A percentile compares a stretch with the other conserved stretches of the same genome.
Evolutionary conservation across 2,888 invertebrate genomes (phyloP).

Genomic region (Pseudococcus jackbeardsleyi): DNA sequence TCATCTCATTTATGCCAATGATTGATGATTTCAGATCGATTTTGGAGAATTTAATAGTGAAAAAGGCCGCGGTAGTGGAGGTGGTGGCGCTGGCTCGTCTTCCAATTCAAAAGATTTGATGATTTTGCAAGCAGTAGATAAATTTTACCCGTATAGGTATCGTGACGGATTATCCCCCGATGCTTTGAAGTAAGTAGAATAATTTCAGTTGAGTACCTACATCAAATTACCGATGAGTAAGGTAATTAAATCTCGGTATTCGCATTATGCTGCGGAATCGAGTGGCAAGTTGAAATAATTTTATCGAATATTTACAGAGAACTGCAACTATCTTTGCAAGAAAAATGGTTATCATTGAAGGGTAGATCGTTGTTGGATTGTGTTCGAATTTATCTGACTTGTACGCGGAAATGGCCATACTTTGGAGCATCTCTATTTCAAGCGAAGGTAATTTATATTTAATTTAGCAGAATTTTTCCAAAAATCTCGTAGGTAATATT

Average conservation of each 20-base stretch:
- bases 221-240: not conserved
- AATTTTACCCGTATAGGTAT: slow-evolving; percentile 92
- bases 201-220: not conserved
- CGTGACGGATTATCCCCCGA: slow-evolving; percentile 81
- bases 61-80: slow-evolving; percentile 72
- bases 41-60: slow-evolving; percentile 83
- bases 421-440: slow-evolving; percentile 94
- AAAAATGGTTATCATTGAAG: slow-evolving; percentile 90
- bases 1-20: not conserved
- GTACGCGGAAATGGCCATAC: slow-evolving; percentile 95
- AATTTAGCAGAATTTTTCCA: too few relatives aligned
- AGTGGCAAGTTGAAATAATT: not conserved
- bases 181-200: slow-evolving; percentile 77
- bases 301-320: slow-evolving; percentile 73
- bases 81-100: slow-evolving; percentile 68
- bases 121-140: slow-evolving; percentile 82
- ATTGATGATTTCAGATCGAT: slow-evolving; percentile 78
- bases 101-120: slow-evolving; percentile 74
- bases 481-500: too few relatives aligned
- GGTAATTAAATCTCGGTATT: too few relatives aligned
- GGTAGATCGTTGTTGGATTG: slow-evolving; percentile 90
- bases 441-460: slow-evolving; percentile 79
- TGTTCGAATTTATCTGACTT: slow-evolving; percentile 93
- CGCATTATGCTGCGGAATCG: not conserved
- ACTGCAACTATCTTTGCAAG: slow-evolving; percentile 81